phyloP scores from a whole-genome alignment of 2,888 invertebrate genomes.

The Cephus nigrinus region DNA sequence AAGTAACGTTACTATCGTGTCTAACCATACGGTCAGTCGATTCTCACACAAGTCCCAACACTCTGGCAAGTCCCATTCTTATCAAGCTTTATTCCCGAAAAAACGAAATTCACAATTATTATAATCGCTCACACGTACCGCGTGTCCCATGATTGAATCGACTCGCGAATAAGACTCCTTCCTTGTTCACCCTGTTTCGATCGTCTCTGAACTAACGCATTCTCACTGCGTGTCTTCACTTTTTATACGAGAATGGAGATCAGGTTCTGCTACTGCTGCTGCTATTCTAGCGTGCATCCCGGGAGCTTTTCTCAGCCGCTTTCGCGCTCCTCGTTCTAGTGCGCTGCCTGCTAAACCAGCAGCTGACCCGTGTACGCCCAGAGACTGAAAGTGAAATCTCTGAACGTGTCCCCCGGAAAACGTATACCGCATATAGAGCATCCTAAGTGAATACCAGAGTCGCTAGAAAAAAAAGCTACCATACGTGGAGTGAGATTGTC shows the following conservation, averaged over 20 bases:
- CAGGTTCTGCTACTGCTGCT: background rate
- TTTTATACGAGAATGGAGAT: constrained; percentile 40
- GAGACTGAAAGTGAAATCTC: background rate
- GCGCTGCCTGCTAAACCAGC: background rate
- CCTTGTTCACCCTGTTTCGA: constrained; percentile 8
- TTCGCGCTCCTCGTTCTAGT: background rate
- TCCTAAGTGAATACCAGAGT: background rate
- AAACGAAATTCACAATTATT: background rate
- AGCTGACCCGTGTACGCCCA: background rate
- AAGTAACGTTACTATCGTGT: background rate
- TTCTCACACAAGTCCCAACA: background rate
- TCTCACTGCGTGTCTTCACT: constrained; percentile 37
- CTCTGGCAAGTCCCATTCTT: background rate
- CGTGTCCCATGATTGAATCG: constrained; percentile 44
- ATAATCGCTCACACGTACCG: constrained; percentile 43
- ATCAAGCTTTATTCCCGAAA: background rate
- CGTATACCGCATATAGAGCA: background rate
- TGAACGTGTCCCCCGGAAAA: background rate
- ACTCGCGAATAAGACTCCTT: constrained; percentile 10
- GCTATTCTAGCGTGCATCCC: background rate
- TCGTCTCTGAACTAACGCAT: constrained; percentile 36
- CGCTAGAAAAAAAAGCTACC: background rate
- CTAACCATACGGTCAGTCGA: background rate
- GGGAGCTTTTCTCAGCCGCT: background rate
- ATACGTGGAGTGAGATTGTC: background rate